Evolutionary conservation across 2,113 vertebrate genomes (phyloP).

Genomic region (Ornithorhynchus anatinus): DNA sequence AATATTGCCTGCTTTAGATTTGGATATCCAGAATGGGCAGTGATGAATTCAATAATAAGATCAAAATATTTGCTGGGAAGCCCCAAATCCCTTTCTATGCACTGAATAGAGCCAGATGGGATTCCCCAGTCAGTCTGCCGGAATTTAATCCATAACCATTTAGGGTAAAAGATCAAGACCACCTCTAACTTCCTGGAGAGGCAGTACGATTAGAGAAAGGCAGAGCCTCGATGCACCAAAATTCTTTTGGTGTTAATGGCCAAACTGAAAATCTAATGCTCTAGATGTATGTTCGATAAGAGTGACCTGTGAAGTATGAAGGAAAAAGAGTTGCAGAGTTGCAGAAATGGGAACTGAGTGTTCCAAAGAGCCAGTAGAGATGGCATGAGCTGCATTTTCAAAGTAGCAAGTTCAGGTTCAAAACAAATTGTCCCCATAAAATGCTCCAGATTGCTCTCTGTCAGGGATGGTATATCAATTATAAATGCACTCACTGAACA

Average conservation of each 20-base stretch:
- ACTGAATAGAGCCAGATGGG: neutral
- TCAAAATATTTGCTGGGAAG: neutral
- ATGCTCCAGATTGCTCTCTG: neutral
- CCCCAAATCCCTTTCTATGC: neutral
- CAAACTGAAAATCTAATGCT: constrained; percentile 1
- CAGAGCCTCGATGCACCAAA: neutral
- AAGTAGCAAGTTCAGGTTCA: neutral
- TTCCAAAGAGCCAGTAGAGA: neutral
- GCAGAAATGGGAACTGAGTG: neutral
- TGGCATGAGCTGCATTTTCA: neutral
- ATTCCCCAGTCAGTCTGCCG: constrained; percentile 13
- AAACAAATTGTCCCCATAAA: neutral
- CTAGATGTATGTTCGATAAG: neutral
- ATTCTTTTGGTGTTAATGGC: constrained; percentile 18
- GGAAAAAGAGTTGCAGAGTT: neutral
- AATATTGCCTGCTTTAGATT: too few relatives aligned
- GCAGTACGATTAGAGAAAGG: constrained; percentile 14
- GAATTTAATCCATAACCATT: constrained; percentile 20
- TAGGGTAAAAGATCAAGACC: constrained; percentile 1
- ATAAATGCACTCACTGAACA: too few relatives aligned
- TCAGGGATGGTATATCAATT: neutral
- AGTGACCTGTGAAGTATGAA: constrained; percentile 16
- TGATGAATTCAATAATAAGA: too few relatives aligned
- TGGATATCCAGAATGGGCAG: too few relatives aligned
- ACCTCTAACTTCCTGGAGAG: constrained; percentile 30